Conservation (phyloP, 2,888 invertebrate species). For the Hymenopus coronatus region DNA sequence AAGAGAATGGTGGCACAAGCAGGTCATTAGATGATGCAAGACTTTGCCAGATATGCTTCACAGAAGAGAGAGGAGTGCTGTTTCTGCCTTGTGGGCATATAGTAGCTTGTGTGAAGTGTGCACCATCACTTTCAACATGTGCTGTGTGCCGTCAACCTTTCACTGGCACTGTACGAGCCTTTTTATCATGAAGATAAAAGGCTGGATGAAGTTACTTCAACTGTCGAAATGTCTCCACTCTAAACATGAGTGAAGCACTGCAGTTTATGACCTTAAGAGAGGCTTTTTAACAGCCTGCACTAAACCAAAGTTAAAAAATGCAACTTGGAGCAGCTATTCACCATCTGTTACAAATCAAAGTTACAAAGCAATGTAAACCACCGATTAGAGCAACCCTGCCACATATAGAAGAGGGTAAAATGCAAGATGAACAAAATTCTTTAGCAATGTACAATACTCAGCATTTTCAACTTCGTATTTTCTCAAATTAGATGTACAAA, state of each 20-base stretch:
- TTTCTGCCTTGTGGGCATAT: conserved; percentile 96
- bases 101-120: conserved; percentile 88
- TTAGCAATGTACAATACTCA: background rate
- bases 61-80: conserved; percentile 81
- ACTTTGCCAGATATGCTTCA: conserved; percentile 90
- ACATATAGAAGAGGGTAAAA: too few species aligned
- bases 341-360: background rate
- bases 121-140: conserved; percentile 79
- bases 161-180: conserved; percentile 64
- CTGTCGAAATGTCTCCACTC: too few species aligned
- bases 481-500: too few species aligned
- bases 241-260: background rate
- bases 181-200: conserved; percentile 49
- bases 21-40: conserved; percentile 44
- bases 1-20: background rate
- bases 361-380: too few species aligned
- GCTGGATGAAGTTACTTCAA: background rate
- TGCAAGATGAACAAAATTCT: background rate
- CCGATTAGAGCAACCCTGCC: too few species aligned
- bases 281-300: background rate
- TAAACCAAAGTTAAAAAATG: background rate
- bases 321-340: background rate
- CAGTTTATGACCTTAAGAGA: background rate
- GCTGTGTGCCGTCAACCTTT: conserved; percentile 81
- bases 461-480: background rate